Evolutionary conservation across 2,888 invertebrate genomes (phyloP).

Genomic region (Nomada hirtipes): DNA sequence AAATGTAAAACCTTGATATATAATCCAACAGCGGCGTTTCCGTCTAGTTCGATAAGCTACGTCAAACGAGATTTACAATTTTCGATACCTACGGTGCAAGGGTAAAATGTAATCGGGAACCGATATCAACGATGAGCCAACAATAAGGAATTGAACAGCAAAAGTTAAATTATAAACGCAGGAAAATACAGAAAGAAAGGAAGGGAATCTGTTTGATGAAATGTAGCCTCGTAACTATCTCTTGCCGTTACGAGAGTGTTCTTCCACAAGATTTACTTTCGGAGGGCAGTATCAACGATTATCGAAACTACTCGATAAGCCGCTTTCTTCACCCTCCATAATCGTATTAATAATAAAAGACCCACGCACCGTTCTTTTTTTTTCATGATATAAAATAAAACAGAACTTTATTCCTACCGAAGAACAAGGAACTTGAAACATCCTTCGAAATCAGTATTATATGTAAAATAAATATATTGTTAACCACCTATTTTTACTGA

Average conservation of each 20-base stretch:
- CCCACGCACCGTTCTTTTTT: conserved; percentile 42
- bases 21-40: conserved; percentile 65
- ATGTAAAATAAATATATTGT: background rate
- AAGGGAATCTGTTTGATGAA: conserved; percentile 74
- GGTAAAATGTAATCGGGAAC: conserved; percentile 60
- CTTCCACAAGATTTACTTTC: conserved; percentile 77
- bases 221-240: conserved; percentile 81
- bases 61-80: conserved; percentile 63
- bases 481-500: background rate
- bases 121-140: conserved; percentile 32
- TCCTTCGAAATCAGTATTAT: conserved; percentile 8
- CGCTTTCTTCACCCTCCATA: conserved; percentile 81
- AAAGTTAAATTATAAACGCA: background rate
- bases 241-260: conserved; percentile 81
- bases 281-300: conserved; percentile 82
- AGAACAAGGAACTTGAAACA: conserved; percentile 7
- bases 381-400: conserved; percentile 16
- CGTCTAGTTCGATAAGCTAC: conserved; percentile 68
- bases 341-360: conserved; percentile 16
- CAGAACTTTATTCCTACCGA: conserved; percentile 20
- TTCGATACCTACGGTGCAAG: conserved; percentile 68
- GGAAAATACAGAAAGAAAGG: conserved; percentile 18
- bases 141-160: conserved; percentile 19
- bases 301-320: conserved; percentile 73
- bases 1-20: conserved; percentile 71